phyloP scores from a whole-genome alignment of 2,888 invertebrate genomes.

The Macrosoma leucophasiata region DNA sequence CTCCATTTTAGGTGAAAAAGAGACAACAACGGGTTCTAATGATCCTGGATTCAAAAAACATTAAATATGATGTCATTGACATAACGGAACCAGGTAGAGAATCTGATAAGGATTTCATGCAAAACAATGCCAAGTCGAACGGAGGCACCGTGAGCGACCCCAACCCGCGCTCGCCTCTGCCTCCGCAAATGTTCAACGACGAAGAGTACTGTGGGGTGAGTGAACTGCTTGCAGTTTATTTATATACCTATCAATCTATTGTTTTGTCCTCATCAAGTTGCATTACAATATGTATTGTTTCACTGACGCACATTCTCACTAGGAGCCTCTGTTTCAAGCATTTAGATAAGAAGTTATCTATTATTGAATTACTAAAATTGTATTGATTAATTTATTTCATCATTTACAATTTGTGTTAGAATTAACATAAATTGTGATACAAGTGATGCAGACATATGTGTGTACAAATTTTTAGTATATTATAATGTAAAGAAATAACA shows the following conservation, averaged over 20 bases:
- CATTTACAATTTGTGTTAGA: too few species aligned
- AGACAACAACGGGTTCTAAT: slow-evolving; percentile 94
- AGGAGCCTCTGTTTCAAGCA: too few species aligned
- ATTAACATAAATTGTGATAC: too few species aligned
- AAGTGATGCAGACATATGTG: too few species aligned
- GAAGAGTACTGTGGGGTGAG: slow-evolving; percentile 94
- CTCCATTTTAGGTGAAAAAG: slow-evolving; percentile 89
- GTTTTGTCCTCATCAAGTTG: neutral
- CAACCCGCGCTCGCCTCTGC: slow-evolving; percentile 86
- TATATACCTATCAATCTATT: neutral
- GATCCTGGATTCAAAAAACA: slow-evolving; percentile 93
- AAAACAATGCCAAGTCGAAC: slow-evolving; percentile 85
- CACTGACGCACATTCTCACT: too few species aligned
- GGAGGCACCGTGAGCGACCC: slow-evolving; percentile 84
- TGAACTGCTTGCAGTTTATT: slow-evolving; percentile 21
- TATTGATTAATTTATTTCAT: too few species aligned
- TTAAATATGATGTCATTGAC: slow-evolving; percentile 93
- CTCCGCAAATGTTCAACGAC: slow-evolving; percentile 96
- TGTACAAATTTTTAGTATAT: too few species aligned
- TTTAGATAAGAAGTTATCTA: too few species aligned
- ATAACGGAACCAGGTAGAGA: slow-evolving; percentile 96
- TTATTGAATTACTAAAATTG: too few species aligned
- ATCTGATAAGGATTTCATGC: slow-evolving; percentile 93
- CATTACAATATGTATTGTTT: too few species aligned
- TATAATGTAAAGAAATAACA: too few species aligned